phyloP scores from a whole-genome alignment of 2,113 vertebrate genomes.

The Galemys pyrenaicus region DNA sequence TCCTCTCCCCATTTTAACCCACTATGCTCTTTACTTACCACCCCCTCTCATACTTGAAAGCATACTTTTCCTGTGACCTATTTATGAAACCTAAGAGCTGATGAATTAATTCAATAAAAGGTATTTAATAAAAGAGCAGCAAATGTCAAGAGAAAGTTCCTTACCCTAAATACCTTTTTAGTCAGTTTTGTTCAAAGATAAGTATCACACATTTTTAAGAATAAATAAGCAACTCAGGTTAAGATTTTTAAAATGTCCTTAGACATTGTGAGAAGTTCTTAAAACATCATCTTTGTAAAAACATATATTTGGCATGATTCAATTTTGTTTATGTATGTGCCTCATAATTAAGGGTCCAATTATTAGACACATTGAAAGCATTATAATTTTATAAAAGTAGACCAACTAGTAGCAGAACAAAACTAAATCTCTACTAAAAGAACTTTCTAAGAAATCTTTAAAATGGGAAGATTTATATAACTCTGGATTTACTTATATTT shows the following conservation, averaged over 20 bases:
- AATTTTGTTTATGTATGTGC: not conserved
- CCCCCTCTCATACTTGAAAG: not conserved
- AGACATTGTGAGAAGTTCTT: not conserved
- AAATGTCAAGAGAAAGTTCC: not conserved
- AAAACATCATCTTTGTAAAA: not conserved
- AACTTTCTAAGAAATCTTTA: not conserved
- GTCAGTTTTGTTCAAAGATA: not conserved
- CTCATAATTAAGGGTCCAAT: not conserved
- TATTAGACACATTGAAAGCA: not conserved
- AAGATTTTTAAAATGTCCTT: not conserved
- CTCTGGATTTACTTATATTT: not conserved
- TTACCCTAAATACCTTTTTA: not conserved
- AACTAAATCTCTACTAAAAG: not conserved
- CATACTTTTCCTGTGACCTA: not conserved
- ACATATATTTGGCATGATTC: not conserved
- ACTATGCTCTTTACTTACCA: not conserved
- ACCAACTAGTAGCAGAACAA: not conserved
- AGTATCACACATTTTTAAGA: not conserved
- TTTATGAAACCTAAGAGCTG: not conserved
- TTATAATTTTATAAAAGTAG: not conserved
- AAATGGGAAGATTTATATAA: not conserved
- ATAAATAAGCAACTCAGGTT: slow-evolving; percentile 20
- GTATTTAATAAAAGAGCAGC: not conserved
- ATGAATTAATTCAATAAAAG: not conserved
- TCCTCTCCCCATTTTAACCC: too few relatives aligned